Base-by-base conservation (phyloP, 2,888 invertebrate genomes). In the Creontiades dilutus region DNA sequence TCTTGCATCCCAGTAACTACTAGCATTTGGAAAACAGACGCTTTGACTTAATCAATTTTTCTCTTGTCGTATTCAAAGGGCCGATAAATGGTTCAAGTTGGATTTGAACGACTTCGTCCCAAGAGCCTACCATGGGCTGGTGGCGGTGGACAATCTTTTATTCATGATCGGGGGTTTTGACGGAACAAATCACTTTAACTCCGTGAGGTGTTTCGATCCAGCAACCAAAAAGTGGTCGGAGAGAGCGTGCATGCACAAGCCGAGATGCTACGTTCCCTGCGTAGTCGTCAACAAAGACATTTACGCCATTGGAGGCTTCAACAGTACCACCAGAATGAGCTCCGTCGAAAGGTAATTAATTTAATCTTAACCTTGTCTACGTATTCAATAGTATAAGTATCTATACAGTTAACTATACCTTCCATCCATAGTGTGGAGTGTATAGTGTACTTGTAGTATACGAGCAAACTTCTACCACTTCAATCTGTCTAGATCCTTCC, bases 91-190 rank as follows among this genome's bases (percentile, higher is more conserved):
- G 97, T 95, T 96, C 92, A 94, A 96, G 47, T 95, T 95, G 0
- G 94, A 95, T 55, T 95, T 96, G 92, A 95, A 95, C 92, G 96
- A 96, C 92, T 93, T 94, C 0, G 95, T 95, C 0, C 96, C 96
- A 0, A 94, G 97, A 76, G 96, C 97, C 0, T 97, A 97, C 93
- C 97, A 97, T 93, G 97, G 96, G 0, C 94, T 96, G n/a, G 96
- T 96, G 93, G 94, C 95, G 48, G 93, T 97, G 92, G 95, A 95
- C 93, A 94, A 95, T 92, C 93, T 96, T 84, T 95, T 97, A 92
- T 96, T 96, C 93, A 96, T 97, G 94, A 96, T 97, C 91, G 97
- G 97, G 5, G 97, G 97, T 0, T 97, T 96, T 93, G 97, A 97
- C 92, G 97, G 97, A 16, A 95, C 95, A 90, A 95, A 96, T 91